Percentiles rank a stretch among this genome's conserved stretches.
These are phyloP conservation scores for Neotragus pygmaeus DNA, from an alignment of 2,113 vertebrate genomes.

Conservation along the genomic window DNA sequence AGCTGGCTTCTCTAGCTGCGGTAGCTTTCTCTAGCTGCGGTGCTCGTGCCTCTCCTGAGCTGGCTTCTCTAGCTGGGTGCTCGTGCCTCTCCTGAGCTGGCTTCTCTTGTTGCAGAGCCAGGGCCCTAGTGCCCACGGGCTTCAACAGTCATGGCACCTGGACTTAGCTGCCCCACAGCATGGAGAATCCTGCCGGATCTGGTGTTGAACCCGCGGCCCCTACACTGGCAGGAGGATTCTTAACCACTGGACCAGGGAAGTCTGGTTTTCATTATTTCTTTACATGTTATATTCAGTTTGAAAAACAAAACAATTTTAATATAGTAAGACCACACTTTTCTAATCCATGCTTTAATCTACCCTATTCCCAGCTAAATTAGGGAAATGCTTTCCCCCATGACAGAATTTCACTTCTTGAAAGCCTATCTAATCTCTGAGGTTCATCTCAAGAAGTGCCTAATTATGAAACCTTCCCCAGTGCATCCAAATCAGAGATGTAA, in stretches of 20 bases:
- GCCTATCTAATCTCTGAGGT: neutral
- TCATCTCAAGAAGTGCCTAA: neutral
- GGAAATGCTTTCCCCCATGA: neutral
- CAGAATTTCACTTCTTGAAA: neutral
- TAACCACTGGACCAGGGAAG: neutral
- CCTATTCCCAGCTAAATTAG: neutral
- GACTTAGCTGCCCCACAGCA: neutral
- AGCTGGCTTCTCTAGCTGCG: no score
- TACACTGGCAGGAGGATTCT: neutral
- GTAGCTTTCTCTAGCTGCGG: accelerated
- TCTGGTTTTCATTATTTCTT: neutral
- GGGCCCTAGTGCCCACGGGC: neutral
- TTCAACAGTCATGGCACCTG: neutral
- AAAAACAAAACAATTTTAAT: neutral
- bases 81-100: neutral
- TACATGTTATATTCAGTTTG: neutral
- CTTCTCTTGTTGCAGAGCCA: neutral
- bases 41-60: neutral
- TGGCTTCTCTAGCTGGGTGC: neutral
- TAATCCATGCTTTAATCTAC: neutral
- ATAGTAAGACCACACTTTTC: neutral
- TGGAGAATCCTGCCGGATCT: neutral
- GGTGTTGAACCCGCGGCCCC: neutral
- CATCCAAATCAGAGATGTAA: neutral
- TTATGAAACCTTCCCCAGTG: neutral